A percentile compares a stretch with the other conserved stretches of the same genome.
Conservation (phyloP, 2,113 vertebrate genomes). For the Grammomys surdaster region DNA sequence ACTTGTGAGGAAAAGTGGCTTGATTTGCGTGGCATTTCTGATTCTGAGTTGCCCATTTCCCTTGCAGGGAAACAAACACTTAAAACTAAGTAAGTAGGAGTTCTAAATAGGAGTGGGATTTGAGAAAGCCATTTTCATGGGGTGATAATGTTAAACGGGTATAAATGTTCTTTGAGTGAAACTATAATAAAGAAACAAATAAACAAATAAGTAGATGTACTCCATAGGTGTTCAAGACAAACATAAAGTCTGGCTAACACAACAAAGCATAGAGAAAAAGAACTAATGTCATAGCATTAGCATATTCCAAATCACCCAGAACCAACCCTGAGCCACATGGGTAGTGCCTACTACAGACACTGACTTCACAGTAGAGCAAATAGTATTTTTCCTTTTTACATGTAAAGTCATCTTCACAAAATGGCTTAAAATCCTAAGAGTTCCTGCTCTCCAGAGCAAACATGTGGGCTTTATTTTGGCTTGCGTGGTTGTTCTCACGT, state of each 20-base stretch:
- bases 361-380: constrained; percentile 29
- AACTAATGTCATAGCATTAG: neutral
- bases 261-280: neutral
- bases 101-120: neutral
- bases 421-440: constrained; percentile 26
- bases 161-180: neutral
- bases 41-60: neutral
- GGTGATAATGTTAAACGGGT: neutral
- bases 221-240: neutral
- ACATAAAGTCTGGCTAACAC: constrained; percentile 39
- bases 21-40: neutral
- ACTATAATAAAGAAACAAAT: neutral
- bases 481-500: neutral
- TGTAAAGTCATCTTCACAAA: neutral
- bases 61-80: neutral
- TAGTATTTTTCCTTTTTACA: neutral
- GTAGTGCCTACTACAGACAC: neutral
- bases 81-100: neutral
- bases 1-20: neutral
- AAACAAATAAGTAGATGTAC: neutral
- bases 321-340: neutral
- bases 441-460: neutral
- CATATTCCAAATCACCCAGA: neutral
- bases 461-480: neutral
- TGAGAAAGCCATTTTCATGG: constrained; percentile 14